Evolutionary conservation across 1,140 invertebrate species (phyloP).

Genomic region (Drosophila watanabei): DNA sequence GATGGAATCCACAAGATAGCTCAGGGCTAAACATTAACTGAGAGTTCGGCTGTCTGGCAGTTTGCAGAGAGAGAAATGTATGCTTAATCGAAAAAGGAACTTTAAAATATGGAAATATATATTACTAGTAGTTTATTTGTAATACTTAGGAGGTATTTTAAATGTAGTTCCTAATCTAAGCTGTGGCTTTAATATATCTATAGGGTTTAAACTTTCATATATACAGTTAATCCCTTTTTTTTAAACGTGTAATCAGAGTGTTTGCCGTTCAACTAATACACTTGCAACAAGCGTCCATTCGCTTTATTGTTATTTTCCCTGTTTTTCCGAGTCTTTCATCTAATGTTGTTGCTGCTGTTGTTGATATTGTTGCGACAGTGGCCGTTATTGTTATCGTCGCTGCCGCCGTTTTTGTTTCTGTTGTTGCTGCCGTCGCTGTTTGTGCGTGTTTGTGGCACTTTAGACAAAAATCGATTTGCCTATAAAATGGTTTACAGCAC

Average conservation of each 20-base stretch:
- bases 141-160: not conserved
- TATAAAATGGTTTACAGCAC: slow-evolving; percentile 81
- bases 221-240: not conserved
- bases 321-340: slow-evolving; percentile 24
- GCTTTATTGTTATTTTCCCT: slow-evolving; percentile 43
- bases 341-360: slow-evolving; percentile 52
- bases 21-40: slow-evolving; percentile 31
- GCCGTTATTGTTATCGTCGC: slow-evolving; percentile 26
- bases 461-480: slow-evolving; percentile 84
- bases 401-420: slow-evolving; percentile 35
- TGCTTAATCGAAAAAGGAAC: not conserved
- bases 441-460: slow-evolving; percentile 81
- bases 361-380: slow-evolving; percentile 61
- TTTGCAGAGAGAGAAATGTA: not conserved
- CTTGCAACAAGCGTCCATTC: slow-evolving; percentile 42
- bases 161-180: not conserved
- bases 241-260: slow-evolving; percentile 37
- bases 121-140: not conserved
- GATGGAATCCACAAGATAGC: slow-evolving; percentile 37
- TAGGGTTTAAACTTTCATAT: not conserved
- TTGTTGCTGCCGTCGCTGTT: slow-evolving; percentile 32
- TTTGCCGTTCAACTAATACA: slow-evolving; percentile 61
- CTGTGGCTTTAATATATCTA: not conserved
- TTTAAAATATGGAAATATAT: not conserved
- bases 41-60: slow-evolving; percentile 2